A percentile compares a stretch with the other conserved stretches of the same genome.
These are phyloP conservation scores for Bombycilla garrulus DNA, from an alignment of 2,113 vertebrate species.

Conservation along the genomic window DNA sequence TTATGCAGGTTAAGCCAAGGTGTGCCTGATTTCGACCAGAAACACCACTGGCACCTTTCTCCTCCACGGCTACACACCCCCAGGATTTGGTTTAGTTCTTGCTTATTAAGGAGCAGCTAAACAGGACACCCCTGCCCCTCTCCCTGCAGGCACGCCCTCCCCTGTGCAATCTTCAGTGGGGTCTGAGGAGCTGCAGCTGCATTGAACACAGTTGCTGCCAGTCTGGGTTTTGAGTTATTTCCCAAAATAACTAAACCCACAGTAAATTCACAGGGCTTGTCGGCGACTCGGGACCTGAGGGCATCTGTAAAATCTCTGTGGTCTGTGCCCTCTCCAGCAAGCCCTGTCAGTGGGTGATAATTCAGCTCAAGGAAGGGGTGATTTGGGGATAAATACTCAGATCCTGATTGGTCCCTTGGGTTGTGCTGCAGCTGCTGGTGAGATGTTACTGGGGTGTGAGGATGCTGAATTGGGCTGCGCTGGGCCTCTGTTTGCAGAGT, in stretches of 20 bases:
- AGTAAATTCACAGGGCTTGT: background rate
- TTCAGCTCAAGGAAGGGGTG: background rate
- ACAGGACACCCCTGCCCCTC: rapidly evolving
- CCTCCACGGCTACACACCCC: background rate
- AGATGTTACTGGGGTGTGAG: background rate
- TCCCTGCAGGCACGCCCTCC: background rate
- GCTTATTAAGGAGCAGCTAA: background rate
- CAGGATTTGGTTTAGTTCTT: background rate
- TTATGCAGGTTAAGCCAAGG: background rate
- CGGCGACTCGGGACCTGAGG: background rate
- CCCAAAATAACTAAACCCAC: background rate
- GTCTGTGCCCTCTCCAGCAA: background rate
- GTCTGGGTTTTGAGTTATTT: background rate
- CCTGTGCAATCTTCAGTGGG: background rate
- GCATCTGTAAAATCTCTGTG: background rate
- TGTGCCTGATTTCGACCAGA: background rate
- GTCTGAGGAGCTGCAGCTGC: background rate
- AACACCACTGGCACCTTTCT: background rate
- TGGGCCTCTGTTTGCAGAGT: background rate
- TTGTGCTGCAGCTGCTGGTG: background rate
- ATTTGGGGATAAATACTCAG: background rate
- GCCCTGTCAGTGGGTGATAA: background rate
- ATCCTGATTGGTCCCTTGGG: too few species aligned
- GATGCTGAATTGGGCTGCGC: background rate
- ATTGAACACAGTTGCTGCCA: rapidly evolving